A percentile compares a stretch with the other conserved stretches of the same genome.
phyloP scores from a whole-genome alignment of 2,113 vertebrate genomes.

The Ahaetulla prasina region DNA sequence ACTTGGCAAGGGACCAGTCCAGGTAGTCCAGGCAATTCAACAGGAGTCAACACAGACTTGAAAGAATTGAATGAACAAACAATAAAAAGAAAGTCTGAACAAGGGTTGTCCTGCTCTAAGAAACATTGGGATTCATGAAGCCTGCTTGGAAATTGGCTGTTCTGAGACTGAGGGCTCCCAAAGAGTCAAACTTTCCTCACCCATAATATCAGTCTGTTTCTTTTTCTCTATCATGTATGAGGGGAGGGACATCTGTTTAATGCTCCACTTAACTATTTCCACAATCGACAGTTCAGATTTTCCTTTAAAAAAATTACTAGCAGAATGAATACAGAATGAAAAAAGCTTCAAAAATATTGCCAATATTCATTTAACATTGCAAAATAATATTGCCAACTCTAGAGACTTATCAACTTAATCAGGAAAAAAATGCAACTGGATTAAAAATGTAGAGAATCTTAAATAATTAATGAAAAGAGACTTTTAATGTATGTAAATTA shows the following conservation, averaged over 20 bases:
- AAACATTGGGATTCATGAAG: neutral
- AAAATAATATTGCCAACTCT: constrained; percentile 36
- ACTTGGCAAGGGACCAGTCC: neutral
- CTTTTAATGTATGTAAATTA: constrained; percentile 67
- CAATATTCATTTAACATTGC: constrained; percentile 22
- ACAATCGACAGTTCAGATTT: neutral
- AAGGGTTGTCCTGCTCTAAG: neutral
- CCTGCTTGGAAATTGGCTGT: neutral
- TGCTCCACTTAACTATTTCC: neutral
- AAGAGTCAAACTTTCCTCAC: neutral
- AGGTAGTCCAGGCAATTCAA: neutral
- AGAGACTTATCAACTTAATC: constrained; percentile 51
- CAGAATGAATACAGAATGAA: constrained; percentile 24
- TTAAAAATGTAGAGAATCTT: constrained; percentile 53
- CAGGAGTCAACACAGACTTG: neutral
- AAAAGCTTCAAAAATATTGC: constrained; percentile 55
- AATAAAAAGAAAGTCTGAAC: neutral
- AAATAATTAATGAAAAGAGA: constrained; percentile 63
- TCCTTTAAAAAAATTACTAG: constrained; percentile 31
- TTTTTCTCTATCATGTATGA: neutral
- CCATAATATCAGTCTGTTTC: neutral
- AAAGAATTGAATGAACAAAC: neutral
- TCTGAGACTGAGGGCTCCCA: neutral
- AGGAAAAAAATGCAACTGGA: constrained; percentile 38
- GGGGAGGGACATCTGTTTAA: neutral